Evolutionary conservation across 2,888 invertebrate species (phyloP), one percentile per base, ranked within the genome.

Genomic region (Drosophila mayaguana): DNA sequence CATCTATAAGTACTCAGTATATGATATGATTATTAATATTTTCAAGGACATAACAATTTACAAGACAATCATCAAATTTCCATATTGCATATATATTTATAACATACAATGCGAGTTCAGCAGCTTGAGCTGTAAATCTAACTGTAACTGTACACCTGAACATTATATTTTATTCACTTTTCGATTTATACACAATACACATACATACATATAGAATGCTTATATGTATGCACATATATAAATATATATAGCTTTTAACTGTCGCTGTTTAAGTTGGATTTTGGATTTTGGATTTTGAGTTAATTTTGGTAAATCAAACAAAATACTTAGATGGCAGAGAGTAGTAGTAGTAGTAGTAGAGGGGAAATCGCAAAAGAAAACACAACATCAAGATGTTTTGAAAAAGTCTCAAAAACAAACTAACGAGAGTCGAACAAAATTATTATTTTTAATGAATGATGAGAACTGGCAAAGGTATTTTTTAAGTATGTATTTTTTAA

Each of bases 361-460:
- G 62, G 62, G 43, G 68, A 43, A 56, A 65, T 87, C 77, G 85
- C 84, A 91, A 91, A 90, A 89, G 66, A 91, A 85, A 90, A 90
- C 91, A 91, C 91, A 89, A 91, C 91, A 91, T 91, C 91, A 82
- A 91, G 91, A 91, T 90, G 80, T 90, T 90, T 81, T 40, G 40
- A 78, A 90, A 90, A 89, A 86, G 88, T 83, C 80, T 82, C 67
- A 82, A 82, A 81, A 75, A 59, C 64, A 88, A 81, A 40, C 77
- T 89, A 84, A 88, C 90, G 80, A 84, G 86, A 83, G 83, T 68
- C 55, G 63, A 75, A 78, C 78, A 61, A 66, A 78, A 61, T 70
- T 65, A 73, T 66, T 59, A 59, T 67, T 45, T 54, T 50, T 18
- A 50, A 50, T 50, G 50, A 50, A 50, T 50, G 34, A 50, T 38